Evolutionary conservation across 1,140 invertebrate species (phyloP), one percentile per base, ranked within the genome.

Genomic region (Pectinophora gossypiella): DNA sequence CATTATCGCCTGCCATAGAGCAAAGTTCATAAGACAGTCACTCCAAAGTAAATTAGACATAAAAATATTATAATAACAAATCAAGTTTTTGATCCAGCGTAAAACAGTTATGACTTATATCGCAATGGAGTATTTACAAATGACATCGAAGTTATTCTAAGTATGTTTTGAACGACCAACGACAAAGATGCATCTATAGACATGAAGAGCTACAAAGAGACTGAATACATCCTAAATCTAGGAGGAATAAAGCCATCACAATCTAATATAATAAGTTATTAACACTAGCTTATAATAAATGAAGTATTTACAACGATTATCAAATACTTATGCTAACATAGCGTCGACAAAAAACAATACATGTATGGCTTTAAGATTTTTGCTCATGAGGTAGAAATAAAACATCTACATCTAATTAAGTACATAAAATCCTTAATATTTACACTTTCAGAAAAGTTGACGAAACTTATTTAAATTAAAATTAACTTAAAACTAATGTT

Each of bases 231-330:
- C 1, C 27, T 32, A 32, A 1, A 12, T 32, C 27, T 32, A 32
- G 27, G n/a, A 32, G 27, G 27, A 32, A 32, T 64, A 76, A 76
- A 72, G 63, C 77, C 77, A 79, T 79, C 72, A 79, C 70, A 76
- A 76, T 76, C 76, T 77, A 79, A 61, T 73, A 67, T 55, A 83
- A 79, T 79, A 80, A 83, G 61, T 80, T 79, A 82, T 51, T 61
- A 59, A 52, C 4, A 48, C 64, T 77, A 76, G 54, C 53, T 67
- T 71, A 71, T 43, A 40, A 13, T 15, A 48, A 46, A 19, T 51
- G 27, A 40, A n/a, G n/a, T 40, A 51, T 56, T 22, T 56, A 56
- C 54, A 56, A 32, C 19, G 21, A 22, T 35, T 23, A 32, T 23
- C 5, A 45, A 27, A 46, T 40, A 1, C 16, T 40, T 13, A 40